These are phyloP conservation scores for Coendou prehensilis DNA, from an alignment of 2,797 vertebrate species.

Conservation along the genomic window DNA sequence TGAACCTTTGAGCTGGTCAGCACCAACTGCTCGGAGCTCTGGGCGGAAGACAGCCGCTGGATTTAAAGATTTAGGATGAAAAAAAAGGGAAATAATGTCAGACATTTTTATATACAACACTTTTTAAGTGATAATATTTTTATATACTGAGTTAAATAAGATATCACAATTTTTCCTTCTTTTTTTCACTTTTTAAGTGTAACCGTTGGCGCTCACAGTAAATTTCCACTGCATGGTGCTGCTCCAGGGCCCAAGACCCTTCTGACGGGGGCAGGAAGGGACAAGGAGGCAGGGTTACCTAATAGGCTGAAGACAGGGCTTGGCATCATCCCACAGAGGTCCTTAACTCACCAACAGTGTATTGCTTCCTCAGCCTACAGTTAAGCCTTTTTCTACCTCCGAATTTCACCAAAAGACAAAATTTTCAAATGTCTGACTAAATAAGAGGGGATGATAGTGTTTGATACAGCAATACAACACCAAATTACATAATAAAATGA, in stretches of 20 bases:
- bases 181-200: background rate
- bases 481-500: constrained; percentile 28
- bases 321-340: background rate
- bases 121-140: background rate
- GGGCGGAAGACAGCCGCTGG: background rate
- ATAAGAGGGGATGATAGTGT: background rate
- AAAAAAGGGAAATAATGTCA: constrained; percentile 19
- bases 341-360: background rate
- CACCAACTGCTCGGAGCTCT: background rate
- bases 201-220: background rate
- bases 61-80: constrained; percentile 1
- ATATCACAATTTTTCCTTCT: background rate
- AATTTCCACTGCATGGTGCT: background rate
- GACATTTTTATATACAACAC: background rate
- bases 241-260: background rate
- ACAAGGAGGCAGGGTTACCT: background rate
- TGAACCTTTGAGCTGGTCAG: background rate
- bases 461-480: background rate
- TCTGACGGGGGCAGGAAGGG: background rate
- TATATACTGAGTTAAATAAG: background rate
- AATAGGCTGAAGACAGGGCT: background rate
- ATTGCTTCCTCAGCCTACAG: background rate
- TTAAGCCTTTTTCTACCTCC: background rate
- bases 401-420: constrained; percentile 14
- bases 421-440: constrained; percentile 7